These are phyloP conservation scores for Calliscelio sp. DNA, from an alignment of 2,888 invertebrate genomes.

Conservation along the genomic window DNA sequence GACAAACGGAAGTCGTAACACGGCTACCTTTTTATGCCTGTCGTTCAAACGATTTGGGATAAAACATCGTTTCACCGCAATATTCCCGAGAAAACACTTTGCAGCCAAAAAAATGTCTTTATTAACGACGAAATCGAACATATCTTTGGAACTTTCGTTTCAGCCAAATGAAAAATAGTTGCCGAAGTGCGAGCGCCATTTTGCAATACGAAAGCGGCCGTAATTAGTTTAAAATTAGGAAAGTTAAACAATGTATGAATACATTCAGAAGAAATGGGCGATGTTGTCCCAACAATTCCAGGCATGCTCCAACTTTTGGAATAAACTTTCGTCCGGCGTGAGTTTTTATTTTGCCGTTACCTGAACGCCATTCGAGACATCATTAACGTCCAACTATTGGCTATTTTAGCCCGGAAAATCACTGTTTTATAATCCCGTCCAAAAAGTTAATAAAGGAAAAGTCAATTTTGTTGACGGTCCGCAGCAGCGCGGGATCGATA, in stretches of 20 bases:
- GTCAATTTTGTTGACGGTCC: background rate
- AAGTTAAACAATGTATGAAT: conserved; percentile 53
- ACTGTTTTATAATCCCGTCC: background rate
- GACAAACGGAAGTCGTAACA: conserved; percentile 44
- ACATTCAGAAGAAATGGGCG: conserved; percentile 40
- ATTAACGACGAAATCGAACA: conserved; percentile 13
- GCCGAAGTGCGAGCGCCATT: background rate
- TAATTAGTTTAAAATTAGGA: conserved; percentile 55
- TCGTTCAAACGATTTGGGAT: conserved; percentile 34
- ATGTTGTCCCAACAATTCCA: conserved; percentile 4
- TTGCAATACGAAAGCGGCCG: too few relatives aligned
- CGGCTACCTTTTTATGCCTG: conserved; percentile 8
- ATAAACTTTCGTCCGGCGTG: conserved; percentile 29
- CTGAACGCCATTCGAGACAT: conserved; percentile 8
- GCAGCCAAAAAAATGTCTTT: background rate
- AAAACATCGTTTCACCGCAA: conserved; percentile 26
- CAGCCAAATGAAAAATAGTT: conserved; percentile 42
- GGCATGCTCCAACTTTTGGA: conserved; percentile 9
- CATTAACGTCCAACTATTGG: conserved; percentile 22
- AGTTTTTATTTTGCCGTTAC: conserved; percentile 39
- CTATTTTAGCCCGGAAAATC: conserved; percentile 15
- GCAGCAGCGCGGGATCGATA: too few relatives aligned
- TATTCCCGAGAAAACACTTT: conserved; percentile 7
- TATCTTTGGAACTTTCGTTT: background rate
- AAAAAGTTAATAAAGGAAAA: conserved; percentile 19